Evolutionary conservation across 2,113 vertebrate genomes (phyloP), one percentile per base, ranked within the genome.

Genomic region (Zosterops borbonicus): DNA sequence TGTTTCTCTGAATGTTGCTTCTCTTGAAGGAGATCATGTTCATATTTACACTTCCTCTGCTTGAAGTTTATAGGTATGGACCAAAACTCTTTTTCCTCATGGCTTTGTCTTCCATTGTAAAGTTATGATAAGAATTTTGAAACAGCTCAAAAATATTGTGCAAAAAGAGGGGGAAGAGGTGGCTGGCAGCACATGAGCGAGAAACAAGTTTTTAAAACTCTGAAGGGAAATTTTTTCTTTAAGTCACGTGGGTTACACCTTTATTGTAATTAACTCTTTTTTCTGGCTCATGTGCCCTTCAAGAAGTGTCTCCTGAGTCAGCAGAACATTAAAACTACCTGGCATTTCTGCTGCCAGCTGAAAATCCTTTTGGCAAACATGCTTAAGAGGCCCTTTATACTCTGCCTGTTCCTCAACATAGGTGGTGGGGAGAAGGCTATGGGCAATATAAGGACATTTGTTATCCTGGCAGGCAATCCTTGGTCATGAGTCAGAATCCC

Each of bases 181-280:
- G 5, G 0, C 19, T 53, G 28, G 33, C 24, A 86, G 25, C 9
- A 65, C 8, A 29, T 31, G 15, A 77, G 5, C 0, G 4, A 69
- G 46, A 71, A 47, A 16, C 2, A 69, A n/a, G 2, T 47, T 94
- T 85, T 35, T 35, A 27, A 83, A 89, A 9, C 2, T 70, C 9
- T 67, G 3, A 7, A 65, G 33, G 12, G 2, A 69, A 39, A 8
- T 65, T 65, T 90, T 69, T 56, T 78, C 8, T 68, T 56, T 59
- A 37, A 41, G 14, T 37, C 2, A 16, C 9, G 2, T 35, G 6
- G 14, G 4, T 65, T 67, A 58, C 16, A 42, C 0, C 5, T 86
- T 83, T 14, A 11, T 9, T 49, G 37, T 46, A 67, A 74, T 41
- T 46, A 74, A 68, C 27, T n/a, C 39, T 68, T 85, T 85, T 21